Conservation (phyloP, 1,140 invertebrate species). For the Portunus trituberculatus region DNA sequence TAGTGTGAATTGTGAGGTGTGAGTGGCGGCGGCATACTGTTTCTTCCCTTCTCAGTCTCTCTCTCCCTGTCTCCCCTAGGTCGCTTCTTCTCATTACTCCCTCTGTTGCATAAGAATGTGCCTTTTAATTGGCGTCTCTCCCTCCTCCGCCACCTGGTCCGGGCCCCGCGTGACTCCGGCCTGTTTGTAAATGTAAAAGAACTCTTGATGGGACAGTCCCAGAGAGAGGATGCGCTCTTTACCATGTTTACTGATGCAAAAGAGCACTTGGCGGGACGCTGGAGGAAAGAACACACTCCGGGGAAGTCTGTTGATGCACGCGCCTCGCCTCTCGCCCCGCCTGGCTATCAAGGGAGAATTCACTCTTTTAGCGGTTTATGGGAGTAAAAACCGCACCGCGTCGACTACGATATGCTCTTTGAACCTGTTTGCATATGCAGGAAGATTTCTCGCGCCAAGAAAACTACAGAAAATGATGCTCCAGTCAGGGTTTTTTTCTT, state of each 20-base stretch:
- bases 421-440: conserved; percentile 4
- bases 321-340: not conserved
- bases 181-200: conserved; percentile 59
- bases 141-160: not conserved
- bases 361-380: conserved; percentile 3
- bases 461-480: conserved; percentile 4
- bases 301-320: not conserved
- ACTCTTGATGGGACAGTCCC: conserved; percentile 28
- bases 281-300: not conserved
- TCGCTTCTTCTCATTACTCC: conserved; percentile 16
- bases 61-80: not conserved
- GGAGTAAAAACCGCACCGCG: not conserved
- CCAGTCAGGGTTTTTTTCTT: not conserved
- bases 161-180: not conserved
- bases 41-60: not conserved
- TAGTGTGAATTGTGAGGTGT: not conserved
- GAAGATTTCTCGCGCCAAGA: not conserved
- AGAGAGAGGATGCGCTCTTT: not conserved
- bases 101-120: conserved; percentile 49
- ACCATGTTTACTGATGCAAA: conserved; percentile 15
- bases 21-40: not conserved
- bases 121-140: conserved; percentile 45
- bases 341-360: conserved; percentile 5
- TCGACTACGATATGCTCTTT: conserved; percentile 21
- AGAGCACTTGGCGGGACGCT: not conserved